These are phyloP conservation scores for Nebria brevicollis DNA, from an alignment of 2,888 invertebrate genomes.

Conservation along the genomic window DNA sequence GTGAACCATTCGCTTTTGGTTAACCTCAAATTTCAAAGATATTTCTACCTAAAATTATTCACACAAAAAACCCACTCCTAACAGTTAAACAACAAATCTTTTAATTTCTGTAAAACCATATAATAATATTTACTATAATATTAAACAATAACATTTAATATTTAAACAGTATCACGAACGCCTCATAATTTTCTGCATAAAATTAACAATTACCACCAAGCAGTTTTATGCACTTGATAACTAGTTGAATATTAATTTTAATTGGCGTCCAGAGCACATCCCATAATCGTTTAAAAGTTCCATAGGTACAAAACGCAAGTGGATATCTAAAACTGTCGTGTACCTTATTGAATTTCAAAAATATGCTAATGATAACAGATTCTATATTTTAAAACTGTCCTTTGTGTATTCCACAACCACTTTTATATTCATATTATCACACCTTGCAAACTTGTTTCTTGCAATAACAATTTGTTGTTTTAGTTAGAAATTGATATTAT, in stretches of 20 bases:
- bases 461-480: background rate
- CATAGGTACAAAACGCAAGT: background rate
- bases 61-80: background rate
- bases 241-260: background rate
- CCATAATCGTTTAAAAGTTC: background rate
- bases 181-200: background rate
- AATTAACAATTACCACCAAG: background rate
- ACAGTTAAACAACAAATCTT: background rate
- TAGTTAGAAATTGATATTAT: background rate
- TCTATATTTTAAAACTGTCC: background rate
- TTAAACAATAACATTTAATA: background rate
- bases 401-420: too few species aligned
- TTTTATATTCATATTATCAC: background rate
- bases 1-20: background rate
- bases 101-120: too few species aligned
- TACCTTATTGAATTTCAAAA: conserved; percentile 38
- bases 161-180: background rate
- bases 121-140: too few species aligned
- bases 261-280: background rate
- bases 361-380: conserved; percentile 30
- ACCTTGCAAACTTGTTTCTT: background rate
- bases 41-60: background rate
- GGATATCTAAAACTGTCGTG: conserved; percentile 23
- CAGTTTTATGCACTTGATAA: background rate
- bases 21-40: background rate